phyloP scores from a whole-genome alignment of 1,140 invertebrate genomes.

The Bemisia tabaci region DNA sequence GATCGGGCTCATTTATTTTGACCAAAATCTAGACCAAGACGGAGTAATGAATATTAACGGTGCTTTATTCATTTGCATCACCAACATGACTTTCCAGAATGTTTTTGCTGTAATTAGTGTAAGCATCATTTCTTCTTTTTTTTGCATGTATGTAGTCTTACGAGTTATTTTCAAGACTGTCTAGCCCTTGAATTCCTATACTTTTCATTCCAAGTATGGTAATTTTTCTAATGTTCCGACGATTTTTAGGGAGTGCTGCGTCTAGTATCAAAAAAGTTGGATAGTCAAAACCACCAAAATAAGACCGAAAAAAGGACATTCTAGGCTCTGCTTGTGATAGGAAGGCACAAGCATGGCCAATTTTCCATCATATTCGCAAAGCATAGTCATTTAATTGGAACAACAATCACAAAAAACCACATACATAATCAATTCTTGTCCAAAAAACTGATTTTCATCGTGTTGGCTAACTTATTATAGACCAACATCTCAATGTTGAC shows the following conservation, averaged over 20 bases:
- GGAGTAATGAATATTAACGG: conserved; percentile 94
- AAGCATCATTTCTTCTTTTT: conserved; percentile 36
- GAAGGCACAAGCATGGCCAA: not conserved
- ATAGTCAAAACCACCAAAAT: no score
- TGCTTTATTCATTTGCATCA: conserved; percentile 82
- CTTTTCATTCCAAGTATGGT: not conserved
- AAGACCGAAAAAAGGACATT: not conserved
- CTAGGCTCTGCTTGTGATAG: not conserved
- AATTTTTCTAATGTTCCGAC: no score
- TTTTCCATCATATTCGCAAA: no score
- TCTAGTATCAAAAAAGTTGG: no score
- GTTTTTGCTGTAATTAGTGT: conserved; percentile 78
- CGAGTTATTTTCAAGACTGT: not conserved
- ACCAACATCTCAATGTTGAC: no score
- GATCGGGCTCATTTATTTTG: conserved; percentile 79
- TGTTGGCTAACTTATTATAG: no score
- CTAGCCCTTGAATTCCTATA: not conserved
- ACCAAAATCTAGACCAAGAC: conserved; percentile 68
- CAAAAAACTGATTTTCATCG: no score
- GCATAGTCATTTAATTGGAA: no score
- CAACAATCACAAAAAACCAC: not conserved
- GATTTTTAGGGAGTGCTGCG: no score
- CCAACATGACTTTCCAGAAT: conserved; percentile 89
- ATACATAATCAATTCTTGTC: no score
- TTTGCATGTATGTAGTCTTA: no score